Conservation (phyloP, 2,888 invertebrate species). For the Latrodectus hesperus region DNA sequence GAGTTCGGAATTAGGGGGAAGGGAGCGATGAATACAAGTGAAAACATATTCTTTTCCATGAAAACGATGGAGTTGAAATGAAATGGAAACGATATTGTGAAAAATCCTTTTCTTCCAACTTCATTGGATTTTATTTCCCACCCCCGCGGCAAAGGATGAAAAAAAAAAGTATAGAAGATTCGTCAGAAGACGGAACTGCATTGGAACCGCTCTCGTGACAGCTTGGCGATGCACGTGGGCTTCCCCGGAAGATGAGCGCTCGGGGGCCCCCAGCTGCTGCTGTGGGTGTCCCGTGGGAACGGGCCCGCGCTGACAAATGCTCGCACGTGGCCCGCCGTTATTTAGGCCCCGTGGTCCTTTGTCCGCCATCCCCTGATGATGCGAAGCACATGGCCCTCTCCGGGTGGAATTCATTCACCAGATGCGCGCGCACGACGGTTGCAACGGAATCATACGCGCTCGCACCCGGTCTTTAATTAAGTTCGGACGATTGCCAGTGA, state of each 20-base stretch:
- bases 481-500: neutral
- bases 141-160: neutral
- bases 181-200: neutral
- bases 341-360: constrained; percentile 38
- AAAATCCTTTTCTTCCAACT: no score
- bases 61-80: no score
- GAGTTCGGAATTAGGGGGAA: no score
- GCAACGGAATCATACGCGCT: neutral
- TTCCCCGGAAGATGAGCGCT: constrained; percentile 32
- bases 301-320: constrained; percentile 35
- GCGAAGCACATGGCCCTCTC: constrained; percentile 28
- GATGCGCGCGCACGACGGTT: constrained; percentile 40
- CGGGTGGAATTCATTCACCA: constrained; percentile 11
- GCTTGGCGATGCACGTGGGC: constrained; percentile 5
- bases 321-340: constrained; percentile 44
- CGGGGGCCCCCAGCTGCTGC: constrained; percentile 37
- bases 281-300: constrained; percentile 62
- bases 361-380: constrained; percentile 42
- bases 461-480: constrained; percentile 18
- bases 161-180: neutral
- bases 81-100: no score
- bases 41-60: no score
- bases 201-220: neutral
- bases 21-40: no score
- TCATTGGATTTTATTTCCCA: no score